Evolutionary conservation across 2,888 invertebrate species (phyloP).

Genomic region (Oeneis ivallda): DNA sequence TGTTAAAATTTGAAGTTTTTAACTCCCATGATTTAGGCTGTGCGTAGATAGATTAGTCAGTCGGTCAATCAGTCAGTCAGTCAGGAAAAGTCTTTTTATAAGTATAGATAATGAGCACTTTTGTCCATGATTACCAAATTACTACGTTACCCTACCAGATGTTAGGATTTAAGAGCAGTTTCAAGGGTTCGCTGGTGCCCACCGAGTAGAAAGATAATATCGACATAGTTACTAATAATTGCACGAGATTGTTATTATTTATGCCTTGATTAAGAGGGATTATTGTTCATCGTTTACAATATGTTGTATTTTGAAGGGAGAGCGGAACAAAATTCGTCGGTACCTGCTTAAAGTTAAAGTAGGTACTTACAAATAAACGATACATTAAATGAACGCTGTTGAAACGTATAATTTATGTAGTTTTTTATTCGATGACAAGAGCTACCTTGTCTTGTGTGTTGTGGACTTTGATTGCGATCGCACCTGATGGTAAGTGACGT

Average conservation of each 20-base stretch:
- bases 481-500: no score
- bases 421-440: no score
- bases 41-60: no score
- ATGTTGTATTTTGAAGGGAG: conserved; percentile 13
- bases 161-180: conserved; percentile 55
- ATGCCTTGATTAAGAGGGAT: conserved; percentile 29
- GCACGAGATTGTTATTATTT: conserved; percentile 32
- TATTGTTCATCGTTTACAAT: conserved; percentile 19
- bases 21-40: no score
- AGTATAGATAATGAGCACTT: not conserved
- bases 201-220: conserved; percentile 73
- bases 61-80: no score
- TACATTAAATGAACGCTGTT: not conserved
- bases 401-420: no score
- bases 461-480: no score
- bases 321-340: not conserved
- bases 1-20: no score
- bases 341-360: not conserved
- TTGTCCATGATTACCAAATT: not conserved
- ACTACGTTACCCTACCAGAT: conserved; percentile 46
- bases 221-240: conserved; percentile 51
- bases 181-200: conserved; percentile 61
- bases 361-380: not conserved
- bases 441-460: no score
- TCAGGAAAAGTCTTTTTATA: no score